phyloP scores from a whole-genome alignment of 2,113 vertebrate genomes.

The Poecilia latipinna region DNA sequence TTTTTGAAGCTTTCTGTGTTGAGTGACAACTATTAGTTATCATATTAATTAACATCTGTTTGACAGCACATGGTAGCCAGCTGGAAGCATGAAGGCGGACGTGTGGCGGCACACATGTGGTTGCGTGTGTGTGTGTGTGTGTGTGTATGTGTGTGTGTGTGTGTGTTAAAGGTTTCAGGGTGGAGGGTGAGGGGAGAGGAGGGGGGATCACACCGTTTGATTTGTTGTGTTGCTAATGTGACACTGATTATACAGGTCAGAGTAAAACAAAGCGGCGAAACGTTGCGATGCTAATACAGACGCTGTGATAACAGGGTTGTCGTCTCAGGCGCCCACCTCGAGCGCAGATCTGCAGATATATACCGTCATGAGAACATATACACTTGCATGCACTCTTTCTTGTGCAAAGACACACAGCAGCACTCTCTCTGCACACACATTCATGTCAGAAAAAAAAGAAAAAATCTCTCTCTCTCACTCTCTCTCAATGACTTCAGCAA shows the following conservation, averaged over 20 bases:
- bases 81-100: slow-evolving; percentile 86
- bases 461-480: slow-evolving; percentile 79
- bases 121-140: slow-evolving; percentile 27
- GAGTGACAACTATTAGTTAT: slow-evolving; percentile 98
- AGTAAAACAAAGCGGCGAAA: slow-evolving; percentile 95
- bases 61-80: slow-evolving; percentile 94
- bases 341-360: slow-evolving; percentile 62
- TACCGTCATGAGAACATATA: slow-evolving; percentile 23
- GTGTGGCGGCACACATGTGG: slow-evolving; percentile 45
- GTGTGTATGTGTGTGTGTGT: slow-evolving; percentile 25
- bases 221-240: slow-evolving; percentile 99
- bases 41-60: slow-evolving; percentile 99
- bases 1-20: slow-evolving; percentile 83
- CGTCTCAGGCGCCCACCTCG: slow-evolving; percentile 35
- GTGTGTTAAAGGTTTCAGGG: slow-evolving; percentile 51
- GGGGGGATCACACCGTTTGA: slow-evolving; percentile 95
- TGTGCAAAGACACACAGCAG: slow-evolving; percentile 31
- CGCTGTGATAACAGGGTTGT: slow-evolving; percentile 86
- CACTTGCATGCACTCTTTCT: slow-evolving; percentile 27
- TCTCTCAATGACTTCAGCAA: slow-evolving; percentile 82
- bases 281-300: slow-evolving; percentile 94
- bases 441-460: slow-evolving; percentile 71
- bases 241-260: slow-evolving; percentile 99
- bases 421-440: slow-evolving; percentile 35
- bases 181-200: slow-evolving; percentile 57